A percentile compares a stretch with the other conserved stretches of the same genome.
These are phyloP conservation scores for Hoplostethus atlanticus DNA, from an alignment of 2,797 vertebrate species.

Conservation along the genomic window DNA sequence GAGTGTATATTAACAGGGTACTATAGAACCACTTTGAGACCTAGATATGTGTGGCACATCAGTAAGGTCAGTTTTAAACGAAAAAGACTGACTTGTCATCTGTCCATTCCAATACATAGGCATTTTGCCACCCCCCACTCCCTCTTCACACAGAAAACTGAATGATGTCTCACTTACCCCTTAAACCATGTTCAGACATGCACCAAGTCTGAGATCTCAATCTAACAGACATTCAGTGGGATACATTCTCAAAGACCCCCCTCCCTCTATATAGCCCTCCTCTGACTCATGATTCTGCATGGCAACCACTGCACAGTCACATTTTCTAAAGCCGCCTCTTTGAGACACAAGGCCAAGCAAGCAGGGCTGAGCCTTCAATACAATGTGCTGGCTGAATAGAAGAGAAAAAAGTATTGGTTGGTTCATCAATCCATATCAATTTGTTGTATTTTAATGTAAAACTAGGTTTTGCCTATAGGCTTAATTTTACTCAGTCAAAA, in stretches of 20 bases:
- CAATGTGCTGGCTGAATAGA: constrained; percentile 14
- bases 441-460: constrained; percentile 43
- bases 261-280: neutral
- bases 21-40: neutral
- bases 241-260: neutral
- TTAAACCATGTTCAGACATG: constrained; percentile 54
- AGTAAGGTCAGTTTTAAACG: neutral
- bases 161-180: constrained; percentile 36
- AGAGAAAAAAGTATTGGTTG: constrained; percentile 17
- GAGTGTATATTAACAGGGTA: neutral
- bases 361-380: constrained; percentile 13
- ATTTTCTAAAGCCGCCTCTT: constrained; percentile 10
- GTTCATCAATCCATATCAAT: constrained; percentile 22
- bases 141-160: neutral
- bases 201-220: constrained; percentile 40
- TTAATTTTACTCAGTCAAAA: constrained; percentile 50
- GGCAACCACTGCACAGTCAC: constrained; percentile 12
- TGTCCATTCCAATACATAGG: neutral
- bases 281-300: constrained; percentile 19
- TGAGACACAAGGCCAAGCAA: constrained; percentile 18
- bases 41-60: neutral
- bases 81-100: neutral
- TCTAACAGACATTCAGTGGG: constrained; percentile 24
- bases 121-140: constrained; percentile 25
- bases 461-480: constrained; percentile 41